Conservation (phyloP, 2,113 vertebrate genomes). For the Tragelaphus imberbis region DNA sequence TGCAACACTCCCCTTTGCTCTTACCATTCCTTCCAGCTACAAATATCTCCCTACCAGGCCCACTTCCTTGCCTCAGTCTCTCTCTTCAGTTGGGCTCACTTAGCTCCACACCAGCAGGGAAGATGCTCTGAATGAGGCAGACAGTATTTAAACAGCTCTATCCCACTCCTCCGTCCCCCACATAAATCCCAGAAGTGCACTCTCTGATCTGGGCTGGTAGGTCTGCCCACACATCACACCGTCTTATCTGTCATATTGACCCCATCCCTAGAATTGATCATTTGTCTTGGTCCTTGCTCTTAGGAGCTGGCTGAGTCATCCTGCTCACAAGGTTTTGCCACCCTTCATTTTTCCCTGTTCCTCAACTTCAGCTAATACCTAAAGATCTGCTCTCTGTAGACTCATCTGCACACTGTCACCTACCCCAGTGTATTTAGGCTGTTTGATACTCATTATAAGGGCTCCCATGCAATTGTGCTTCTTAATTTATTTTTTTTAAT, state of each 20-base stretch:
- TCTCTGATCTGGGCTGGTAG: neutral
- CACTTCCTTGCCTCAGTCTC: neutral
- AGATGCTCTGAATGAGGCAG: neutral
- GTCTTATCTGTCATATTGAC: neutral
- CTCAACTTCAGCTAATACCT: neutral
- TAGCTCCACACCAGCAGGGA: neutral
- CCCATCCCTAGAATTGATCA: neutral
- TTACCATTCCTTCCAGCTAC: neutral
- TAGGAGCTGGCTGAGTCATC: neutral
- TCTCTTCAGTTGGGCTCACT: neutral
- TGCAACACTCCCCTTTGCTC: neutral
- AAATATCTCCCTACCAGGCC: neutral
- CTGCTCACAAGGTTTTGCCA: neutral
- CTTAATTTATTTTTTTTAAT: neutral
- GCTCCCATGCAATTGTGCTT: neutral
- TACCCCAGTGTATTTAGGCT: neutral
- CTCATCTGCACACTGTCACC: neutral
- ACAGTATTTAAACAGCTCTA: neutral
- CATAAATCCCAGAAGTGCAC: neutral
- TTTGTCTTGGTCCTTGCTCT: neutral
- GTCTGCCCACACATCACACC: fast-evolving
- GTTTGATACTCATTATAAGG: neutral
- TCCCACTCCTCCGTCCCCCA: neutral
- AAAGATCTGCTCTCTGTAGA: neutral
- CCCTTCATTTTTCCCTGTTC: neutral